Evolutionary conservation across 1,140 invertebrate species (phyloP), one percentile per base, ranked within the genome.

Genomic region (Pemphigus obesinymphae): DNA sequence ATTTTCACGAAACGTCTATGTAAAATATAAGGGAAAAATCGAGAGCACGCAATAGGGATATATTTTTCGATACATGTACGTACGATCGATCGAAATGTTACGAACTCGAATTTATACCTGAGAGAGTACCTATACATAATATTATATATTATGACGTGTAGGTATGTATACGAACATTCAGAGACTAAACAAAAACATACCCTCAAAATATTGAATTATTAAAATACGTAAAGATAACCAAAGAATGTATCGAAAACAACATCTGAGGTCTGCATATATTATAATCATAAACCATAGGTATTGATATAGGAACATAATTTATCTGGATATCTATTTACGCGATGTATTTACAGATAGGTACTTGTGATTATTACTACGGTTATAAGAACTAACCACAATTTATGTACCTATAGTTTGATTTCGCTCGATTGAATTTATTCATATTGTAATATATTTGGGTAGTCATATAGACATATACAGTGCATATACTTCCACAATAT

Each of bases 351-450:
- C 48, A 20, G n/a, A n/a, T 40, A 40, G 4, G 10, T 40, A 40
- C 37, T 20, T 63, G 20, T n/a, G 20, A 63, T 63, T 17, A 61
- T 63, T 6, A 61, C 20, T 3, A 4, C 23, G 31, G 20, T 66
- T 34, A 66, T 66, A 66, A 66, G n/a, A 66, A n/a, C 61, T n/a
- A n/a, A 66, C 61, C 61, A 20, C 29, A 34, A 66, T n/a, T 63
- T 31, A 5, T 63, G 10, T 37, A n/a, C 17, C 26, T 10, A 31
- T 20, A 10, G 55, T 61, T 34, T 15, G 11, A 31, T 23, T 61
- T 26, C 0, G 26, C 3, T 13, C 3, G 15, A n/a, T n/a, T n/a
- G n/a, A n/a, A n/a, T n/a, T n/a, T n/a, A n/a, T n/a, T n/a, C n/a
- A n/a, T n/a, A n/a, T n/a, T n/a, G n/a, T n/a, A n/a, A n/a, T n/a